These are phyloP conservation scores for Tenualosa ilisha DNA, from an alignment of 2,797 vertebrate species.

Conservation along the genomic window DNA sequence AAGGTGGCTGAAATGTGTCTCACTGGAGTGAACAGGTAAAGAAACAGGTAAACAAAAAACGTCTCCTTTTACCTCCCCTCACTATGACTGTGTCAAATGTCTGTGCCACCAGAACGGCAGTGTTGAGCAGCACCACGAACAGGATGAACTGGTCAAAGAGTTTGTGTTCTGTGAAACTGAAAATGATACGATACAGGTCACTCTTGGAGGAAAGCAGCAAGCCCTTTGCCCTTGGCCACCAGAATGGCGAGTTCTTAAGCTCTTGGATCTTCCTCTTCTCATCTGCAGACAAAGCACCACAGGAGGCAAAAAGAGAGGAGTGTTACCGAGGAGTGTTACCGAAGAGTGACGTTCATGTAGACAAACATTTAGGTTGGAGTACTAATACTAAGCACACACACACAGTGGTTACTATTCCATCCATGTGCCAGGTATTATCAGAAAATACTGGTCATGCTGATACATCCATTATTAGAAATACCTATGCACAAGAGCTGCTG, in stretches of 20 bases:
- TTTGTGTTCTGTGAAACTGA: background rate
- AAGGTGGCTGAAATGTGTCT: background rate
- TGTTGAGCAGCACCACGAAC: constrained; percentile 32
- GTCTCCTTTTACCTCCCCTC: constrained; percentile 25
- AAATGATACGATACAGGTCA: background rate
- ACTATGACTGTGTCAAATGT: constrained; percentile 26
- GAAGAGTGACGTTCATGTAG: background rate
- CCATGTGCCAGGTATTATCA: background rate
- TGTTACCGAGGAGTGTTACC: background rate
- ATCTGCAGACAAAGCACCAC: background rate
- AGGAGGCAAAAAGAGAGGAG: background rate
- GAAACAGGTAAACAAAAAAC: background rate
- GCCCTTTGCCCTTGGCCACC: background rate
- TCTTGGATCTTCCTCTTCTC: background rate
- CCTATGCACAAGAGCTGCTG: background rate
- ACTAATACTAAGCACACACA: background rate
- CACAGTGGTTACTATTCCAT: background rate
- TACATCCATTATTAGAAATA: background rate
- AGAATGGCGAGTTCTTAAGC: background rate
- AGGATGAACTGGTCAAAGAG: constrained; percentile 35
- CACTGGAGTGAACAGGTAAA: background rate
- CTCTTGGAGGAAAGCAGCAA: background rate
- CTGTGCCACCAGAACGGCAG: constrained; percentile 29
- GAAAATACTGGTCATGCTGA: no score
- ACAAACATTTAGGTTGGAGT: background rate